Base-by-base conservation (phyloP, 2,888 invertebrate species). In the Tipula unca region DNA sequence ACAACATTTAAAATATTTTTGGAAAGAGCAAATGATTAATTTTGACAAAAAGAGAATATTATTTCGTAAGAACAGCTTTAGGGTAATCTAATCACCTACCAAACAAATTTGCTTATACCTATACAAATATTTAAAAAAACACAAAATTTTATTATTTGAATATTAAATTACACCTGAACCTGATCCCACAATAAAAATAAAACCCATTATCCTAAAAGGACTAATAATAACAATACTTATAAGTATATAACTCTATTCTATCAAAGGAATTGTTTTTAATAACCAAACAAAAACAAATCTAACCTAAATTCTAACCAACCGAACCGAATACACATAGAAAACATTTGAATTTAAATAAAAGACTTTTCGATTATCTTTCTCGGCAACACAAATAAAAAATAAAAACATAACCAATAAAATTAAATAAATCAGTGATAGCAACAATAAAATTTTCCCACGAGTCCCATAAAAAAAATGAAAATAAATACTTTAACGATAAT, bases 351-450 rank as follows among this genome's bases (percentile, higher is more conserved):
- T 69, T 69, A 25, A 69, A 69, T 13, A 69, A 13, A 25, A 69
- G 25, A 69, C 69, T 69, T 69, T 25, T 69, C 69, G 69, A 69
- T 69, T 69, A 69, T 69, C 69, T 69, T 69, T 69, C 25, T 25
- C 25, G 25, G 69, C 25, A 69, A 10, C 69, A 69, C 48, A 48
- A 48, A 48, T 17, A 17, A 48, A 69, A 69, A 69, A 69, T 5
- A 48, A 69, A 69, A 69, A 69, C 69, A 69, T 69, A 69, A 69
- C 69, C 69, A 25, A 69, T 69, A 69, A 69, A 69, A 69, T 69
- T 69, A 69, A 69, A 69, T 69, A 69, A 69, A 69, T 69, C 69
- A 69, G 69, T 69, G 69, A 69, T 69, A 69, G 25, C 69, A 69
- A 69, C 13, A 69, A 69, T 69, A 69, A 69, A 69, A 69, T 69